Conservation (phyloP, 2,113 vertebrate genomes). For the Solea solea region DNA sequence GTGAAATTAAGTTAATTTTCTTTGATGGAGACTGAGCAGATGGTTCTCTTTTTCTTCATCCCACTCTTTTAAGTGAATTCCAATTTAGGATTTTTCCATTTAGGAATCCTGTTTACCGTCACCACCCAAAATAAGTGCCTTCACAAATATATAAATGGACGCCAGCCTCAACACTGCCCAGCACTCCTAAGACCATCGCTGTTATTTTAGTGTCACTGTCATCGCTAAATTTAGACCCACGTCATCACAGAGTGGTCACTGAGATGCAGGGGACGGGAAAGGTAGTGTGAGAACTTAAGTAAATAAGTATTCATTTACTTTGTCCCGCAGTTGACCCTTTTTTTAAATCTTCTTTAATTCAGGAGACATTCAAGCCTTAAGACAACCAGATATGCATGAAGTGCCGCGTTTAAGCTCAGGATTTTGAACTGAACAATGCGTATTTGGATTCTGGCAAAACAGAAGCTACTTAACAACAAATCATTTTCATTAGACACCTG, state of each 20-base stretch:
- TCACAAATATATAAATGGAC: slow-evolving; percentile 4
- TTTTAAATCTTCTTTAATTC: slow-evolving; percentile 5
- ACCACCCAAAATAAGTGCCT: background rate
- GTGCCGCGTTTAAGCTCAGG: background rate
- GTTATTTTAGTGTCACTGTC: slow-evolving; percentile 59
- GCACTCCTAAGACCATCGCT: slow-evolving; percentile 14
- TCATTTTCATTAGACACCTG: slow-evolving; percentile 4
- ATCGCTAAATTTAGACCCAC: slow-evolving; percentile 54
- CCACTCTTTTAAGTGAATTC: background rate
- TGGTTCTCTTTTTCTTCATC: background rate
- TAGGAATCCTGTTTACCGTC: background rate
- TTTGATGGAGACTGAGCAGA: background rate
- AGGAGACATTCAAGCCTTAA: slow-evolving; percentile 4
- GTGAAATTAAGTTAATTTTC: background rate
- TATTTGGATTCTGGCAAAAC: slow-evolving; percentile 37
- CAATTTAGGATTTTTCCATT: background rate
- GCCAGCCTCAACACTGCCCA: background rate
- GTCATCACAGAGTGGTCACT: slow-evolving; percentile 34
- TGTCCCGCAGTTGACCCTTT: slow-evolving; percentile 27
- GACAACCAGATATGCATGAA: slow-evolving; percentile 36
- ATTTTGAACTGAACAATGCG: slow-evolving; percentile 28
- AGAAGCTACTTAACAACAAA: slow-evolving; percentile 22
- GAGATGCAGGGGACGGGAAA: slow-evolving; percentile 16
- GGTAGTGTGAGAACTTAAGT: slow-evolving; percentile 24
- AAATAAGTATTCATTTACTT: background rate